Conservation (phyloP, 1,140 invertebrate species). For the Pogonomyrmex barbatus region DNA sequence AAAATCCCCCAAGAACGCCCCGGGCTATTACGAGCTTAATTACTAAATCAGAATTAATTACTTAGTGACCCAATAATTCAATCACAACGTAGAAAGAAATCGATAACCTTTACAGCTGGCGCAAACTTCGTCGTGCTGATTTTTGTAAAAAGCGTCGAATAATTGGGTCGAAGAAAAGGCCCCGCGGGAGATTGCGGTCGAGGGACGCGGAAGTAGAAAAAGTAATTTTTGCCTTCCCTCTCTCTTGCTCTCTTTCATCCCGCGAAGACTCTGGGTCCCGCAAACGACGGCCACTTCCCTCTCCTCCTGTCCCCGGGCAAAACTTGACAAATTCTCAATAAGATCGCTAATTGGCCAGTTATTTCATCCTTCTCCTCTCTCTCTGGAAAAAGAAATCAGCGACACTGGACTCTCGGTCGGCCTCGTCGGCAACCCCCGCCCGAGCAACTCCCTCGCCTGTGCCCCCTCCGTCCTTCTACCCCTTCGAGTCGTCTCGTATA, state of each 20-base stretch:
- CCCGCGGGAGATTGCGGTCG: not conserved
- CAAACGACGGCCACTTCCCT: not conserved
- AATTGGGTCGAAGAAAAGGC: slow-evolving; percentile 40
- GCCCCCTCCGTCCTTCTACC: slow-evolving; percentile 6
- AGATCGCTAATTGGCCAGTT: slow-evolving; percentile 77
- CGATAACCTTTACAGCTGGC: slow-evolving; percentile 40
- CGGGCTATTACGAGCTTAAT: slow-evolving; percentile 16
- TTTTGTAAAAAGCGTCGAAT: slow-evolving; percentile 50
- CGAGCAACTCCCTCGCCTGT: slow-evolving; percentile 15
- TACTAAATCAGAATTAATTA: slow-evolving; percentile 41
- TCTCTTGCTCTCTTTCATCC: not conserved
- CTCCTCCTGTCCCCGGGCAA: slow-evolving; percentile 19
- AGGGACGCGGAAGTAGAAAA: slow-evolving; percentile 17
- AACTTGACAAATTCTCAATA: slow-evolving; percentile 79
- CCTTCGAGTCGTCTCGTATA: slow-evolving; percentile 57
- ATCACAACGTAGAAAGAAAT: slow-evolving; percentile 18
- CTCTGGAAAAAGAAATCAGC: slow-evolving; percentile 63
- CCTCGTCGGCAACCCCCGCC: slow-evolving; percentile 22
- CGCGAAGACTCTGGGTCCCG: slow-evolving; percentile 33
- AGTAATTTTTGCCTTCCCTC: slow-evolving; percentile 67
- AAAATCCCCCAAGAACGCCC: not conserved
- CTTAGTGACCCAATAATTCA: slow-evolving; percentile 44
- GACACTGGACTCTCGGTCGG: slow-evolving; percentile 25
- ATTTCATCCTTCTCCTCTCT: slow-evolving; percentile 71
- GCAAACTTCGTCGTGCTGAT: slow-evolving; percentile 28